Evolutionary conservation across 2,113 vertebrate species (phyloP), one percentile per base, ranked within the genome.

Genomic region (Albula goreensis): DNA sequence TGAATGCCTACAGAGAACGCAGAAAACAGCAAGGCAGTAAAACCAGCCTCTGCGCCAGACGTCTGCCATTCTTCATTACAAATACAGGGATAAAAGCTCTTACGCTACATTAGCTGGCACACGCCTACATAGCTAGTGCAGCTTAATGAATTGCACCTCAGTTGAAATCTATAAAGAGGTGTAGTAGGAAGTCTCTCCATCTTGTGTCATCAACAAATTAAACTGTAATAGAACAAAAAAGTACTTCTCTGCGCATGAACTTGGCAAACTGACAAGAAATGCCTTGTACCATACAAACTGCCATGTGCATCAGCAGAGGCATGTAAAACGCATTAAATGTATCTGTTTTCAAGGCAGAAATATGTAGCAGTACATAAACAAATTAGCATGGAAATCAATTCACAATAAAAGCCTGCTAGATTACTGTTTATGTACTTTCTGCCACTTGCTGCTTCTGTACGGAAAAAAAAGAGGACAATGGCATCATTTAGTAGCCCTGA

Each of bases 151-250:
- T 41, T 41, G 53, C 31, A 41, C 81, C 81, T 48, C 56, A 94
- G 95, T 94, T 94, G 83, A 89, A 95, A 79, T 41, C 60, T 50
- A 83, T 79, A 94, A 93, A 94, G n/a, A 51, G 90, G 92, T 93
- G 92, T 87, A 93, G 90, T 66, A 92, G 91, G 82, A 92, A 93
- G 90, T 91, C 31, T 87, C 92, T 93, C 90, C 86, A 89, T 93
- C 92, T 92, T 92, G 91, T 92, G 94, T 96, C 93, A 95, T 96
- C 94, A 94, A 95, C 93, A 95, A 96, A 96, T 95, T 94, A 94
- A 94, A 93, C 81, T 88, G 80, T 91, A 94, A 94, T 88, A 91
- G 91, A 94, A 82, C 87, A 80, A 90, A 80, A 90, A 90, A 86
- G 82, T 10, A 1, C 52, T 91, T 90, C 88, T 93, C 90, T 89